Evolutionary conservation across 2,113 vertebrate species (phyloP), one percentile per base, ranked within the genome.

Genomic region (Antechinus stuartii): DNA sequence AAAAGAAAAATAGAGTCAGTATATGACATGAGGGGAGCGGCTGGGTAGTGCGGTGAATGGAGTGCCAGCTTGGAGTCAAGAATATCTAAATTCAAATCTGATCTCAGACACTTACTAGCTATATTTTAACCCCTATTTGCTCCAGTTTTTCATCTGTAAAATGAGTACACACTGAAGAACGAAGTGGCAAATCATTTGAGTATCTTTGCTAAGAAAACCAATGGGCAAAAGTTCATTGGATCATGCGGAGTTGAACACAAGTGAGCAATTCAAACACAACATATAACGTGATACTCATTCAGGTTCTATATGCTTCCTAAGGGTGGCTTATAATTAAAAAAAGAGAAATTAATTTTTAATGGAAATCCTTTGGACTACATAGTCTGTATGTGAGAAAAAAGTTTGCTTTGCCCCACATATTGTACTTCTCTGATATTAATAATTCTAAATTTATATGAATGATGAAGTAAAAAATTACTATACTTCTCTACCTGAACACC

Each of bases 1-100:
- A 84, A 42, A 84, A 84, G 96, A 97, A 98, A 98, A 94, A 98
- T 92, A 98, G 95, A 92, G 90, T 96, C 68, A 98, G 93, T 93
- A 97, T 95, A 96, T 98, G 94, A 96, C 93, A 97, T 55, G 92
- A 95, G 0, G 90, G 61, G 93, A 49, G 92, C 57, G 92, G 89
- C 49, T 94, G 95, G 96, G 95, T 56, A 19, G 19, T 84, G 11
- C 6, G 35, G 61, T 16, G 30, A 68, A 84, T 84, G 7, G 16
- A 84, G n/a, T 2, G 22, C n/a, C 68, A 8, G 35, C 19, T 84
- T 84, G 68, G n/a, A 42, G 19, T 84, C 7, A 84, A n/a, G n/a
- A 42, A 42, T 6, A 42, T 84, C 68, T 8, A n/a, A 84, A 16
- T 84, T 84, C 5, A 84, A 42, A 84, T 42, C n/a, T 19, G 7